These are phyloP conservation scores for Phataginus tricuspis DNA, from an alignment of 2,797 vertebrate genomes.

Conservation along the genomic window DNA sequence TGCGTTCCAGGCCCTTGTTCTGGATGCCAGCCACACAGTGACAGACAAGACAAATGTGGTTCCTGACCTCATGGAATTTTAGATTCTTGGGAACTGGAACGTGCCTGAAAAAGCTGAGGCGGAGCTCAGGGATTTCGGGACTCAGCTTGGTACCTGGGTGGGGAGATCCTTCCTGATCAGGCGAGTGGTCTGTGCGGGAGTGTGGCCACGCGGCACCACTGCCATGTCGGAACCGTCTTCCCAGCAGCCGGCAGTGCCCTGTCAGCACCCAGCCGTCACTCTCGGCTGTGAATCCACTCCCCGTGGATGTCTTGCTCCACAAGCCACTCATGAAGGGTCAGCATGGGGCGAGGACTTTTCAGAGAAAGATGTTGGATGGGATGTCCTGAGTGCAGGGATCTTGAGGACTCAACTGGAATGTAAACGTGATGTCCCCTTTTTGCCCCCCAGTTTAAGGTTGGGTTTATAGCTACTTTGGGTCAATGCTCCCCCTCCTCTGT, in stretches of 20 bases:
- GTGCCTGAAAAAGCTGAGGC: background rate
- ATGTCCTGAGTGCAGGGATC: background rate
- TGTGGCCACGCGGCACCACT: background rate
- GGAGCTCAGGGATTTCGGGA: background rate
- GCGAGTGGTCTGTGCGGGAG: fast-evolving
- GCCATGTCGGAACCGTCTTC: fast-evolving
- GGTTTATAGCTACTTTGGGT: background rate
- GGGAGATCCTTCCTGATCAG: background rate
- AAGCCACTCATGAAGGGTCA: background rate
- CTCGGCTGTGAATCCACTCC: background rate
- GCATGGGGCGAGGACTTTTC: fast-evolving
- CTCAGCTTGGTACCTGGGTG: background rate
- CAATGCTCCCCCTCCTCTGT: background rate
- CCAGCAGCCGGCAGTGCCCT: background rate
- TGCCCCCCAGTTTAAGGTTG: background rate
- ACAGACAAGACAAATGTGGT: background rate
- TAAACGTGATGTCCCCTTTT: background rate
- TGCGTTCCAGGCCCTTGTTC: background rate
- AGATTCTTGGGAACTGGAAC: background rate
- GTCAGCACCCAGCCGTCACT: background rate
- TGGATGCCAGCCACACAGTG: background rate
- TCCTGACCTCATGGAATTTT: background rate
- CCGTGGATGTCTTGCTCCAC: fast-evolving
- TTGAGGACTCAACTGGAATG: background rate
- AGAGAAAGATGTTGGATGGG: background rate